phyloP scores from a whole-genome alignment of 2,888 invertebrate genomes.

The Catotricha subobsoleta region DNA sequence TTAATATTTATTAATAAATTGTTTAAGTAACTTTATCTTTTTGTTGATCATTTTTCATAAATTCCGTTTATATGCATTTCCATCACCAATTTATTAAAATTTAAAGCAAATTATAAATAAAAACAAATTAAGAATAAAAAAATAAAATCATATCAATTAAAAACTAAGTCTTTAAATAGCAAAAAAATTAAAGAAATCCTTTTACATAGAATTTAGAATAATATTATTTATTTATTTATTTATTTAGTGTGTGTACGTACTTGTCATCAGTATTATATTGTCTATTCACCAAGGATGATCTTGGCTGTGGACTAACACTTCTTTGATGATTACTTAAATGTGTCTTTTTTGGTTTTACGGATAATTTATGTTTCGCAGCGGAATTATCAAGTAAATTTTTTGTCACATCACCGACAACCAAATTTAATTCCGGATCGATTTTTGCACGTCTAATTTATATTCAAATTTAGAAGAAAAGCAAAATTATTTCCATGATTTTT shows the following conservation, averaged over 20 bases:
- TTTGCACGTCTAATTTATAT: conserved; percentile 35
- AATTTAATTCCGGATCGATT: conserved; percentile 37
- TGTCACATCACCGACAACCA: conserved; percentile 37
- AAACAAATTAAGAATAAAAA: too few relatives aligned
- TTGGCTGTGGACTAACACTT: conserved; percentile 10
- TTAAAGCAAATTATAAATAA: too few relatives aligned
- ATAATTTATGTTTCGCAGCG: conserved; percentile 56
- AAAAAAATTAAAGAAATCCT: too few relatives aligned
- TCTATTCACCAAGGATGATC: conserved; percentile 9
- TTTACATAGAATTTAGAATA: neutral
- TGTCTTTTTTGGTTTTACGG: conserved; percentile 54
- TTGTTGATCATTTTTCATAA: too few relatives aligned
- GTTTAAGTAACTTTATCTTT: too few relatives aligned
- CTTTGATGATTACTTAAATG: conserved; percentile 21
- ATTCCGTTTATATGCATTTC: too few relatives aligned
- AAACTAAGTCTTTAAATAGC: too few relatives aligned
- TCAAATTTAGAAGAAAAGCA: conserved; percentile 13
- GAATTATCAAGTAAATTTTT: conserved; percentile 46
- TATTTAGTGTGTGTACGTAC: conserved; percentile 9
- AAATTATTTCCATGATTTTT: neutral
- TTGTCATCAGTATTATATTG: conserved; percentile 14
- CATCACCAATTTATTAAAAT: too few relatives aligned
- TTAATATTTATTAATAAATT: too few relatives aligned
- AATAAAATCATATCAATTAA: too few relatives aligned
- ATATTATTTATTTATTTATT: neutral